Evolutionary conservation across 2,888 invertebrate genomes (phyloP).

Genomic region (Dryobotodes eremita): DNA sequence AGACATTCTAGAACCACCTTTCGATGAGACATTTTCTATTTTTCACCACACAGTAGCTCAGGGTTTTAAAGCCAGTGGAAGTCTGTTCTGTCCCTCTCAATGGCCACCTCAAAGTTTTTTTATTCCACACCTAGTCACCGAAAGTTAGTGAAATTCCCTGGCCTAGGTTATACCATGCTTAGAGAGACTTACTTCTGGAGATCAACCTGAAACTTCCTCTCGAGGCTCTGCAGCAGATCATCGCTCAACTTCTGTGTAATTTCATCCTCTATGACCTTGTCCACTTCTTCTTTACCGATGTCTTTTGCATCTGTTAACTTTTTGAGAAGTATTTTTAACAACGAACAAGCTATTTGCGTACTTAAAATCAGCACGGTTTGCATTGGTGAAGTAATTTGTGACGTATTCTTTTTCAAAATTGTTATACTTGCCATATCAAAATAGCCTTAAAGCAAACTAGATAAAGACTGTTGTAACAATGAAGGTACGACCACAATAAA

Average conservation of each 20-base stretch:
- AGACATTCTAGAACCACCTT: background rate
- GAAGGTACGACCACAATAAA: background rate
- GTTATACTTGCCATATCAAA: background rate
- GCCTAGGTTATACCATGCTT: background rate
- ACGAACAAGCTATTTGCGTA: background rate
- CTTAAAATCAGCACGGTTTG: background rate
- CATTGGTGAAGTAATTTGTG: background rate
- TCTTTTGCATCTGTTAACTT: conserved; percentile 71
- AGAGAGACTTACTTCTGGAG: conserved; percentile 79
- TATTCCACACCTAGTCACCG: background rate
- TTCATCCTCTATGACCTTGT: conserved; percentile 86
- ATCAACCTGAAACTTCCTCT: conserved; percentile 86
- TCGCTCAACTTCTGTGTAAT: conserved; percentile 83
- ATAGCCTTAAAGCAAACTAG: background rate
- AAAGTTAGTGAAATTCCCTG: background rate
- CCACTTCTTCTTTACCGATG: conserved; percentile 80
- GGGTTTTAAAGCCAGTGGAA: background rate
- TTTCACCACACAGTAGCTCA: background rate
- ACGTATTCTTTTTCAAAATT: background rate
- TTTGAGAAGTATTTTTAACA: background rate
- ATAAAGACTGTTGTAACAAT: background rate
- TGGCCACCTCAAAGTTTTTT: background rate
- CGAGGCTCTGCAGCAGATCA: conserved; percentile 85
- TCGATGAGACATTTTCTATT: background rate
- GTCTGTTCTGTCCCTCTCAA: background rate